Evolutionary conservation across 2,797 vertebrate genomes (phyloP), one percentile per base, ranked within the genome.

Genomic region (Gymnocypris eckloni): DNA sequence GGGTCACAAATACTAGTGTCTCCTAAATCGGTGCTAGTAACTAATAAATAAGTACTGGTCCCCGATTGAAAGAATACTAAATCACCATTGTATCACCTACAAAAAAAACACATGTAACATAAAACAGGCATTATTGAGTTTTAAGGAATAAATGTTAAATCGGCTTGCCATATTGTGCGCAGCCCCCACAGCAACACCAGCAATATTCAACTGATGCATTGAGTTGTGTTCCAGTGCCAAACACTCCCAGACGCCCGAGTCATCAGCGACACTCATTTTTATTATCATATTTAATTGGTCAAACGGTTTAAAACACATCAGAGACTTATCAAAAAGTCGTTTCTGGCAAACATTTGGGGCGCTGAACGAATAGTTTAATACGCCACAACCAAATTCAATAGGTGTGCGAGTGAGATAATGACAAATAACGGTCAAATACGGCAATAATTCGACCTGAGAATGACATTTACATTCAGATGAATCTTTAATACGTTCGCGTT

Each of bases 161-260:
- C 20, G 28, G 20, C 45, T 50, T 81, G 79, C 79, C 79, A 70
- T 69, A 70, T 25, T 77, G 22, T 81, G 76, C 69, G 84, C 87
- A 82, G 87, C 75, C 67, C 39, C 82, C 82, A 85, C 61, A 84
- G 82, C 87, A 81, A 79, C 61, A 70, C 72, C 82, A 87, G 86
- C 75, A 83, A 85, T 83, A 64, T 78, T 72, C 52, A 80, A 50
- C 70, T 83, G 69, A 86, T 82, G 86, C 73, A 70, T 85, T 56
- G 88, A 85, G 86, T 87, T 84, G 67, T 66, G 85, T 81, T 88
- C 76, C 70, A 80, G 33, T 64, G 76, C 72, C 79, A 85, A 83
- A 82, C 64, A 83, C 77, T 75, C 70, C 79, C 79, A 86, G 64
- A 79, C 79, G 39, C 52, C 12, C 50, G 43, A 78, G 81, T 86